Base-by-base conservation (phyloP, 2,113 vertebrate species). In the Pedetes capensis region DNA sequence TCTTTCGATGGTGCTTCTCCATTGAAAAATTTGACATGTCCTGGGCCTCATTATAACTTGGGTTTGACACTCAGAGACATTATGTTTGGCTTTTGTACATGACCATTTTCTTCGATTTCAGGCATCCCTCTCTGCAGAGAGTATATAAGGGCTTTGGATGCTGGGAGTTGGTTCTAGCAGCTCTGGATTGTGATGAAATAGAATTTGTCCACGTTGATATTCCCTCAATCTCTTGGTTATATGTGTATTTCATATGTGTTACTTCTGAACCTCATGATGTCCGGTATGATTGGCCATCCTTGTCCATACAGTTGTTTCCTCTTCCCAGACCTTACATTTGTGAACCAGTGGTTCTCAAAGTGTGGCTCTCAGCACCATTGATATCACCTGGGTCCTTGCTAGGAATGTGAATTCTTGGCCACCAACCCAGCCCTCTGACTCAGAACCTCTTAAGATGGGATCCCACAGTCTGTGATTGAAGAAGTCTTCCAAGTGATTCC, bases 101-200 rank as follows among this genome's bases (percentile, higher is more conserved):
- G 66, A 53, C 64, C 66, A 44, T 71, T 76, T 49, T 39, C 32
- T 29, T 81, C n/a, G 39, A 1, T 47, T 91, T 75, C 37, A n/a
- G 0, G 0, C 0, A 44, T 25, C 6, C 37, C 11, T 81, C 34
- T 89, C 55, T 57, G 37, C 42, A 71, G n/a, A 90, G 55, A 72
- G 42, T 86, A 95, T 63, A 37, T 82, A 89, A 89, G 69, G 39
- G 25, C 32, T 96, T 96, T 93, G 47, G 25, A 59, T 78, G 7
- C 63, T 71, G 6, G 51, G 34, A 81, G 29, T n/a, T 87, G 23
- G 27, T 29, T 89, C 94, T 63, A 82, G 81, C 68, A 90, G 61
- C 71, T 87, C 25, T 75, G 42, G 25, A 29, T 87, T 93, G 89
- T 89, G 55, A 47, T 44, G 32, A 91, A 96, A 91, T 85, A n/a